Conservation (phyloP, 2,113 vertebrate species). For the Otolemur garnettii region DNA sequence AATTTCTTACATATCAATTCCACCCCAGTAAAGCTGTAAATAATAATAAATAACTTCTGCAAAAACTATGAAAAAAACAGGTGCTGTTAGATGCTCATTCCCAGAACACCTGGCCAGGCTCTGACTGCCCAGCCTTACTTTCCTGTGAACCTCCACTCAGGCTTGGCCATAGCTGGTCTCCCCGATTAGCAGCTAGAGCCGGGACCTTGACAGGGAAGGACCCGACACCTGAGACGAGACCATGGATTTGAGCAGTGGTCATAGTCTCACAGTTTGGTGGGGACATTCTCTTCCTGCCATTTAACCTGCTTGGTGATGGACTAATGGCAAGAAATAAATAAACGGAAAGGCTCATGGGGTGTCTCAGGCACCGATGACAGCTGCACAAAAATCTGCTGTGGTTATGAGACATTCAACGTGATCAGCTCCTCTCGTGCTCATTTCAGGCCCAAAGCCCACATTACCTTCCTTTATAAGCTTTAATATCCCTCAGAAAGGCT, state of each 20-base stretch:
- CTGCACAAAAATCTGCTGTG: constrained; percentile 78
- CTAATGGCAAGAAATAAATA: constrained; percentile 78
- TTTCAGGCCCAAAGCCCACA: constrained; percentile 53
- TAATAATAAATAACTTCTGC: constrained; percentile 8
- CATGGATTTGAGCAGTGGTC: neutral
- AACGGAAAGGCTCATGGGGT: constrained; percentile 50
- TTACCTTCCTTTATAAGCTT: constrained; percentile 66
- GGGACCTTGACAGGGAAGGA: neutral
- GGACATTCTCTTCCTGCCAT: constrained; percentile 84
- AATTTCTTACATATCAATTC: neutral
- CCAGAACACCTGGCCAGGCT: constrained; percentile 30
- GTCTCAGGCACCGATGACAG: constrained; percentile 63
- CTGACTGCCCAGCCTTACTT: neutral
- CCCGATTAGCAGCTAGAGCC: neutral
- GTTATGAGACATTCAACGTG: constrained; percentile 75
- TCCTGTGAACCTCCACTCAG: neutral
- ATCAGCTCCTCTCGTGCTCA: constrained; percentile 37
- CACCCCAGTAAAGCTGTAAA: neutral
- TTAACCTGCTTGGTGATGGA: constrained; percentile 74
- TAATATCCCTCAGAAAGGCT: constrained; percentile 75
- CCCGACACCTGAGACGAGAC: neutral
- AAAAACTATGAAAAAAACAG: neutral
- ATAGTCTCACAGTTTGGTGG: constrained; percentile 45
- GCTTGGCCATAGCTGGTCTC: neutral
- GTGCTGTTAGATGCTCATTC: neutral